Base-by-base conservation (phyloP, 2,797 vertebrate species). In the Manis pentadactyla region DNA sequence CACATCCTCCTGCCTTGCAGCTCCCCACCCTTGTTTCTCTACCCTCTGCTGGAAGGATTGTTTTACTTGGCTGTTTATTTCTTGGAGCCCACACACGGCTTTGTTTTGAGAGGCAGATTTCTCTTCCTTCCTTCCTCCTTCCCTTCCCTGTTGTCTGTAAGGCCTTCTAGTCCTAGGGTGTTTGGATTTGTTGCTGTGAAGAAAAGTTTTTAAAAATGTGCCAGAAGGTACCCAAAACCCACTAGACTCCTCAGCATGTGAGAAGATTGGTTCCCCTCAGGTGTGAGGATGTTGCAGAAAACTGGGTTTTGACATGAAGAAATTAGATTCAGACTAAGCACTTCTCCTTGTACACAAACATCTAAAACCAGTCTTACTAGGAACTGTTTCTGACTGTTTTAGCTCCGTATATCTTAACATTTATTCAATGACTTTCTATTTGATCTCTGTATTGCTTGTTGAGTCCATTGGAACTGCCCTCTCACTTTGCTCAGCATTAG, bases 321-420 rank as follows among this genome's bases (percentile, higher is more conserved):
- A 98, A 98, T 98, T 95, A 79, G 87, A 98, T 98, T 97, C 98
- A 98, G 98, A 97, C 96, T 98, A 97, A 18, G 93, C 93, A 88
- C 87, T 87, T 97, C 77, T 78, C 63, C 59, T 49, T 96, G 93
- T 68, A 89, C 96, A 79, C 79, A 91, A 37, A 64, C 79, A 19
- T 6, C 42, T 57, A 59, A 90, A 94, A 89, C 74, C 81, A 59
- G 97, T 90, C 64, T 86, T 86, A 78, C 66, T 37, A 46, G 89
- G 87, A 87, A 63, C 51, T 25, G 68, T 89, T 87, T 94, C 63
- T 96, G 86, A 69, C 51, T 29, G 83, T 87, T 86, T 94, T 83
- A 71, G 94, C 82, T 94, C 93, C 15, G 0, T 55, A 11, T 71
- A 23, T 87, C 78, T 93, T 87, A 63, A 64, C 31, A 8, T 91